A percentile compares a stretch with the other conserved stretches of the same genome.
These are phyloP conservation scores for Saguinus midas DNA, from an alignment of 2,113 vertebrate genomes.

Conservation along the genomic window DNA sequence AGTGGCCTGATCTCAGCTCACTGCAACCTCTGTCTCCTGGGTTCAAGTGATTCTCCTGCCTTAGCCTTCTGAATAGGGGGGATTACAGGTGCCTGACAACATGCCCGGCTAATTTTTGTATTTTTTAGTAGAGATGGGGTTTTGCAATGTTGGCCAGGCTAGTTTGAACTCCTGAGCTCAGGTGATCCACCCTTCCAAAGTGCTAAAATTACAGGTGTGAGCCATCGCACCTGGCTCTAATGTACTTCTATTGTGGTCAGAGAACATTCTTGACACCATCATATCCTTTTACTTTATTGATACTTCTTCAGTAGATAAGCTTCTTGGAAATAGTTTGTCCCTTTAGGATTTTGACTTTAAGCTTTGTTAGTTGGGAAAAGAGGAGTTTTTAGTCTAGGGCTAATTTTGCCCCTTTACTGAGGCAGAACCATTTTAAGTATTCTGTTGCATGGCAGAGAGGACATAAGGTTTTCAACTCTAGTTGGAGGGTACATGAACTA, in stretches of 20 bases:
- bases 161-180: too few species aligned
- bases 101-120: too few species aligned
- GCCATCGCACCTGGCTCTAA: too few species aligned
- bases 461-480: not conserved
- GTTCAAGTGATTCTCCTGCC: too few species aligned
- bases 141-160: too few species aligned
- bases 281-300: not conserved
- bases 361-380: not conserved
- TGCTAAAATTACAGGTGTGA: too few species aligned
- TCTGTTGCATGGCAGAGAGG: not conserved
- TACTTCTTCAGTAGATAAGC: not conserved
- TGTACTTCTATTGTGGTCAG: not conserved
- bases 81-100: too few species aligned
- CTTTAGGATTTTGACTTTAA: not conserved
- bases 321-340: not conserved
- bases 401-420: not conserved
- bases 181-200: too few species aligned
- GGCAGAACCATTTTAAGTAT: not conserved
- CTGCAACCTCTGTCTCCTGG: too few species aligned
- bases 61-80: too few species aligned
- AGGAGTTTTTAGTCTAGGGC: not conserved
- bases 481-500: not conserved
- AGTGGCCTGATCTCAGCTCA: too few species aligned
- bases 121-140: too few species aligned
- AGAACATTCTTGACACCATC: not conserved